These are phyloP conservation scores for Podarcis lilfordi DNA, from an alignment of 2,797 vertebrate species.

Conservation along the genomic window DNA sequence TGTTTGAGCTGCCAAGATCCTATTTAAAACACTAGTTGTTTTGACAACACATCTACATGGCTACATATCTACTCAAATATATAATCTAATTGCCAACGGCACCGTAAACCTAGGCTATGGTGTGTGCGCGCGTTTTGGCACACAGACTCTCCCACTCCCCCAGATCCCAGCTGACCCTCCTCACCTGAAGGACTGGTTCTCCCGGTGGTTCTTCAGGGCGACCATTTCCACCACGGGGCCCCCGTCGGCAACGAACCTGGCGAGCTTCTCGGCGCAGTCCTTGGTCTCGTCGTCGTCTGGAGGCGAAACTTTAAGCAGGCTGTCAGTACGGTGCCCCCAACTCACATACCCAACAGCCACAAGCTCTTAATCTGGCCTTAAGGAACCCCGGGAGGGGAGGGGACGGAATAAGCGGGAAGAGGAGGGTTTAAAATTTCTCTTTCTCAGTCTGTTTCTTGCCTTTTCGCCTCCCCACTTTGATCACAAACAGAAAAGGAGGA, in stretches of 20 bases:
- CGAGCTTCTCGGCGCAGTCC: conserved; percentile 91
- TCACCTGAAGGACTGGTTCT: conserved; percentile 92
- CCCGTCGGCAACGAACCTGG: conserved; percentile 91
- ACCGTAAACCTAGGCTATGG: too few species aligned
- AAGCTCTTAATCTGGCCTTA: conserved; percentile 88
- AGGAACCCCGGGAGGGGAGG: conserved; percentile 80
- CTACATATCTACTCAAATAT: too few species aligned
- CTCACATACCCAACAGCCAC: conserved; percentile 91
- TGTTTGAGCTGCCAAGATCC: too few species aligned
- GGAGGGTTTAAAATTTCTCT: conserved; percentile 61
- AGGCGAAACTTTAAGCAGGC: conserved; percentile 99
- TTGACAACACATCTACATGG: too few species aligned
- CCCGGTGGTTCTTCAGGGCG: conserved; percentile 88
- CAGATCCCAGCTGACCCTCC: background rate
- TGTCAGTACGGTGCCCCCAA: conserved; percentile 96
- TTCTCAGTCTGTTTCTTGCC: background rate
- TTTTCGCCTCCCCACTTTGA: background rate
- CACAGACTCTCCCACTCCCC: background rate
- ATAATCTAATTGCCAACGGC: too few species aligned
- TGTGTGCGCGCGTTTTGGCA: too few species aligned
- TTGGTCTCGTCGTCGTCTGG: conserved; percentile 92
- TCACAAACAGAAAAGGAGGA: conserved; percentile 52
- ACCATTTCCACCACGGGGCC: conserved; percentile 94
- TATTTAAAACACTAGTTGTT: too few species aligned
- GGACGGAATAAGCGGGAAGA: conserved; percentile 76